These are phyloP conservation scores for Rhingia rostrata DNA, from an alignment of 2,888 invertebrate species.

Conservation along the genomic window DNA sequence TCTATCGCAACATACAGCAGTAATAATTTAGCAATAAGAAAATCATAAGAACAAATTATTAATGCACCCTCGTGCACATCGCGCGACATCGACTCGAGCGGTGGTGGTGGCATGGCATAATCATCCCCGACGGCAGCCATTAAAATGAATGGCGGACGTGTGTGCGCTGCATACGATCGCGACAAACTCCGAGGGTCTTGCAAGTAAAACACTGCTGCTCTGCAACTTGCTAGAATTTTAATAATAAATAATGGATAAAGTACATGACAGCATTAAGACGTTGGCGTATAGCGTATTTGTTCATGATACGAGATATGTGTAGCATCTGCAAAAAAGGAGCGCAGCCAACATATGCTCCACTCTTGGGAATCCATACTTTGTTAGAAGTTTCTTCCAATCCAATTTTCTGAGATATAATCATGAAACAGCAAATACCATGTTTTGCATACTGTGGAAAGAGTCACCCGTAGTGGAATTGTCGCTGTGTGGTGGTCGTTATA, in stretches of 20 bases:
- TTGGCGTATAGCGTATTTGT: conserved; percentile 9
- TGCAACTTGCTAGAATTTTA: conserved; percentile 57
- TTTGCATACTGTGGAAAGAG: conserved; percentile 12
- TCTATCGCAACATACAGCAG: conserved; percentile 61
- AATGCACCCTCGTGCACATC: conserved; percentile 74
- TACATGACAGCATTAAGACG: conserved; percentile 63
- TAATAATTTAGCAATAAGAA: conserved; percentile 73
- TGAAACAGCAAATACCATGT: conserved; percentile 36
- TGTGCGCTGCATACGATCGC: conserved; percentile 65
- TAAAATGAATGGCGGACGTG: conserved; percentile 73
- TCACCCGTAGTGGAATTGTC: conserved; percentile 12
- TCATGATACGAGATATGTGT: conserved; percentile 24
- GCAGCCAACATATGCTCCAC: conserved; percentile 74
- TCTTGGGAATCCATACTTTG: conserved; percentile 63
- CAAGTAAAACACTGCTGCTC: conserved; percentile 25
- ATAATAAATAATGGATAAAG: conserved; percentile 75
- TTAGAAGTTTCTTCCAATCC: conserved; percentile 57
- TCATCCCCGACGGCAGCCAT: conserved; percentile 68
- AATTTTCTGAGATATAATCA: conserved; percentile 56
- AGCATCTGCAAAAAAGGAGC: conserved; percentile 47
- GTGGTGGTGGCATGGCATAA: conserved; percentile 49
- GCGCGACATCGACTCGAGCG: conserved; percentile 49
- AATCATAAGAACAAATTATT: conserved; percentile 75
- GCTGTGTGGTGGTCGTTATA: conserved; percentile 11
- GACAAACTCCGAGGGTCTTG: conserved; percentile 60